Evolutionary conservation across 2,797 vertebrate genomes (phyloP), one percentile per base, ranked within the genome.

Genomic region (Macroramphosus scolopax): DNA sequence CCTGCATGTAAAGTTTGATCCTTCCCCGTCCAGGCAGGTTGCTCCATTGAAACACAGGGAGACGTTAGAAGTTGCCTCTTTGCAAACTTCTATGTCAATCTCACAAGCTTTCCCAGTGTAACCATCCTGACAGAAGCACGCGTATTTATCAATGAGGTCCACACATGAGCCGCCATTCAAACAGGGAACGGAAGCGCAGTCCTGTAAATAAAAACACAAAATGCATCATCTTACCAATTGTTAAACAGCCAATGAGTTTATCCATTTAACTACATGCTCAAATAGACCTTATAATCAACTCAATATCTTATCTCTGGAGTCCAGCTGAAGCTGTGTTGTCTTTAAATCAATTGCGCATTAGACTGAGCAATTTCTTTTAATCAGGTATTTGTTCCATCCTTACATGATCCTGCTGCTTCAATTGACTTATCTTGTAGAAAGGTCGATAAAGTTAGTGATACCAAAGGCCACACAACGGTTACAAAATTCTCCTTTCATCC

Each of bases 1-100:
- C 95, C 92, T 92, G 88, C 89, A 95, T 17, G 85, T 88, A 45
- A 92, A 92, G 20, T 63, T 81, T 41, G 79, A 80, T 54, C 89
- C 91, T 24, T 86, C 78, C 2, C 88, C 89, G 29, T 92, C 89
- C 17, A 87, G 17, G 68, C 91, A 92, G 6, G 87, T 85, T 0
- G 88, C 88, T 69, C 84, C 89, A 8, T 92, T 91, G 66, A 91
- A 87, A 77, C 91, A 93, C n/a, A 88, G 45, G 1, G 67, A 53
- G 17, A 70, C 66, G 32, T 77, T 83, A 22, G 35, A 38, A 0
- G 71, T 5, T 0, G 24, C 22, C n/a, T 90, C 73, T 55, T 47
- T 54, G 71, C 89, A 92, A 36, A 87, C 50, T 14, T 90, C 76
- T 24, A 90, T 32, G 50, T 92, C 88, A 17, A 57, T 63, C 81